phyloP scores from a whole-genome alignment of 2,888 invertebrate genomes.

The Octonoba sinensis region DNA sequence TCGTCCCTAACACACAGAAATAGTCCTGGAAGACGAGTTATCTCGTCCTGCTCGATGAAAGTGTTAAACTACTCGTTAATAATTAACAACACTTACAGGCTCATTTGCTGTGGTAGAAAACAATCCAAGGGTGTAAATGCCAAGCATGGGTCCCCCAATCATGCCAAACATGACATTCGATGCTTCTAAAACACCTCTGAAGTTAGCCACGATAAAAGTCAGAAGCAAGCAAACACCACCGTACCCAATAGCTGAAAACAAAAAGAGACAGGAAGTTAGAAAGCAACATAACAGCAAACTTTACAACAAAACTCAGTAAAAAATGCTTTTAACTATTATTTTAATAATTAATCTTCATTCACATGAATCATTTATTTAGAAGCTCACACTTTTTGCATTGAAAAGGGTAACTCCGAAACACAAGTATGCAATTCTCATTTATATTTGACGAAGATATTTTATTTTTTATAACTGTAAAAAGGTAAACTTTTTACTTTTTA shows the following conservation, averaged over 20 bases:
- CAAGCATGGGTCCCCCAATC: conserved; percentile 85
- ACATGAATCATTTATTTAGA: too few relatives aligned
- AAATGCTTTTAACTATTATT: too few relatives aligned
- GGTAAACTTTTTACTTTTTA: too few relatives aligned
- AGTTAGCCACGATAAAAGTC: conserved; percentile 84
- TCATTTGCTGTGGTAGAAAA: conserved; percentile 68
- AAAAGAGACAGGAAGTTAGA: neutral
- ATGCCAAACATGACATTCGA: conserved; percentile 88
- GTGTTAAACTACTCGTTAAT: neutral
- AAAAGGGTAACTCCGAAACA: too few relatives aligned
- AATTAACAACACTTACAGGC: conserved; percentile 24
- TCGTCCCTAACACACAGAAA: too few relatives aligned
- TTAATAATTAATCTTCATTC: too few relatives aligned
- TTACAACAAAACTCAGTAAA: neutral
- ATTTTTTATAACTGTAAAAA: too few relatives aligned
- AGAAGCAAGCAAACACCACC: conserved; percentile 83
- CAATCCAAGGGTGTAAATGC: conserved; percentile 88
- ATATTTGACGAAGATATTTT: too few relatives aligned
- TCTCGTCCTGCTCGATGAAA: too few relatives aligned
- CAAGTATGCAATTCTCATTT: too few relatives aligned
- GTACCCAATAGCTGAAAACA: conserved; percentile 76
- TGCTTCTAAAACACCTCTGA: conserved; percentile 87
- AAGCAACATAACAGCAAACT: neutral
- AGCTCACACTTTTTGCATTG: too few relatives aligned
- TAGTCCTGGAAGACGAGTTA: too few relatives aligned